Evolutionary conservation across 2,113 vertebrate genomes (phyloP), one percentile per base, ranked within the genome.

Genomic region (Oreochromis tanganicae): DNA sequence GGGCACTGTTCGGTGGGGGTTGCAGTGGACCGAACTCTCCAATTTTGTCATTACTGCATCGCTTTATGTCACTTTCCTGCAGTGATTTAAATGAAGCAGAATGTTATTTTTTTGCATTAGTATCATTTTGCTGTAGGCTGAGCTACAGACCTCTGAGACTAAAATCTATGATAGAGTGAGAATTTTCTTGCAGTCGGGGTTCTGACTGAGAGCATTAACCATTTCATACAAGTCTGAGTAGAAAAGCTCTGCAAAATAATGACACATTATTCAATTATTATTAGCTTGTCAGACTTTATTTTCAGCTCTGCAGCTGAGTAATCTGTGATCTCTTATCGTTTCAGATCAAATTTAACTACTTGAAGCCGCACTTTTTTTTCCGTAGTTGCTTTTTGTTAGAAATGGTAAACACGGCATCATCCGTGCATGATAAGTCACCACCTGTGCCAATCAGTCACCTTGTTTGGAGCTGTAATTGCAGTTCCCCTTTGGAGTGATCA

Each of bases 361-460:
- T 75, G 43, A 52, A 78, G 63, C 54, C 1, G n/a, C 19, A 9
- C n/a, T 80, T 80, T 50, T 57, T 46, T 50, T 0, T 0, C 6
- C 5, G 17, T 32, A 73, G n/a, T 36, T 68, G 66, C n/a, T 66
- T 79, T 88, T 80, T 29, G 10, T 81, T 81, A 79, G 11, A 17
- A 14, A 27, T 1, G 16, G 7, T 32, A 54, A 89, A 88, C 83
- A 68, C 43, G 59, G 80, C 4, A 1, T 81, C 82, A 71, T 86
- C 71, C 27, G 4, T 21, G 71, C 34, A 24, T 61, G 80, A 85
- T 83, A 61, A 41, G 50, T 82, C 88, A 85, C 91, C 88, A 80
- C 80, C 87, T 92, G 92, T 91, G 89, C 81, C 86, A 91, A 86
- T 92, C 91, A 90, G 87, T 32, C 85, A 24, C 66, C 83, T 86